Evolutionary conservation across 2,113 vertebrate species (phyloP), one percentile per base, ranked within the genome.

Genomic region (Oenanthe oenanthe): DNA sequence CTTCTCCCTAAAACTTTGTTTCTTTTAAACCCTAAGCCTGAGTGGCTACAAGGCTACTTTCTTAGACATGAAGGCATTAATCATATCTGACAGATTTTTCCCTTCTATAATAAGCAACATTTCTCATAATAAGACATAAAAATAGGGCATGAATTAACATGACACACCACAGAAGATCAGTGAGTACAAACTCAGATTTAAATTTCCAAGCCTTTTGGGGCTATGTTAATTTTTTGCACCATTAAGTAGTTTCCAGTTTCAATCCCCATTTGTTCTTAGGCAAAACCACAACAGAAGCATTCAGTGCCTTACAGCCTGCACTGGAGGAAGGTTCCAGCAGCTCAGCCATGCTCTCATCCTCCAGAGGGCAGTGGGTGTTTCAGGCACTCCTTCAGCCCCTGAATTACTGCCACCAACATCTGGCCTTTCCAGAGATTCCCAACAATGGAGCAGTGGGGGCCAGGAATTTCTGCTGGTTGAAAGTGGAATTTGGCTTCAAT

Each of bases 171-270:
- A 83, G 74, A 93, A 87, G 47, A 91, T 74, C 47, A 89, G 62
- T 76, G 51, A 70, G 51, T 80, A 80, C 47, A 88, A 94, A 73
- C 34, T 85, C 38, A 77, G 29, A 87, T 71, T 56, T 87, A 81
- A 47, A 89, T 53, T 95, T 93, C 58, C 38, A 87, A 36, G 47
- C 56, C 78, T 94, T 84, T 68, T 71, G 63, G 17, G 51, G 42
- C 38, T 93, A 45, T 95, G 65, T 88, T 92, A 83, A 82, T 91
- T 91, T 96, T 96, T 97, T 95, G 66, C 81, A 66, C 82, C 72
- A 89, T 97, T 96, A 94, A 97, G 79, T 95, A 93, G 68, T 92
- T 96, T 94, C 85, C 81, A 89, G 48, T 92, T 93, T 95, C 88
- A 91, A 62, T 93, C 36, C 29, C 65, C n/a, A 50, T 89, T 94